phyloP scores from a whole-genome alignment of 2,113 vertebrate genomes.

The Clinocottus analis region DNA sequence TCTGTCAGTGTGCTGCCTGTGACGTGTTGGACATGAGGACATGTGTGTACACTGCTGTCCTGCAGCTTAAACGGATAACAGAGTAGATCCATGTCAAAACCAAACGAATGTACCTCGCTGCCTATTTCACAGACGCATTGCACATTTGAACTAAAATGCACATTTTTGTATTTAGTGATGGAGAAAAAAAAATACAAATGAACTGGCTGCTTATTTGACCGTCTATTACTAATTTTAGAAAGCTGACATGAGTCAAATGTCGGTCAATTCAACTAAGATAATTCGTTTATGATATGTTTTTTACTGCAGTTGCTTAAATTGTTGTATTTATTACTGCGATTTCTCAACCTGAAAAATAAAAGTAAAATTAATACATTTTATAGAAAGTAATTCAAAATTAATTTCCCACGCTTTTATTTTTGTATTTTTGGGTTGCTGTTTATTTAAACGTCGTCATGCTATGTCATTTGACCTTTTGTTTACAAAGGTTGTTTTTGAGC shows the following conservation, averaged over 20 bases:
- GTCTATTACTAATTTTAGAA: slow-evolving; percentile 8
- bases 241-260: neutral
- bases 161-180: neutral
- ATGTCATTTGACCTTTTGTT: slow-evolving; percentile 27
- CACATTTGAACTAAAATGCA: neutral
- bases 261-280: neutral
- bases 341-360: neutral
- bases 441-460: neutral
- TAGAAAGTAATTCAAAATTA: neutral
- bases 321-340: neutral
- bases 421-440: neutral
- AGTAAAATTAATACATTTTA: neutral
- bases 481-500: slow-evolving; percentile 15
- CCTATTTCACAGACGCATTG: neutral
- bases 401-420: neutral
- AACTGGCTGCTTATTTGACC: neutral
- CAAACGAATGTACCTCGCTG: neutral
- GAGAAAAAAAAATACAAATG: neutral
- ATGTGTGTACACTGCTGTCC: slow-evolving; percentile 37
- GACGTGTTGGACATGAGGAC: neutral
- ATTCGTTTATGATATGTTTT: slow-evolving; percentile 1
- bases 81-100: slow-evolving; percentile 22
- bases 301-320: neutral
- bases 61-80: slow-evolving; percentile 20
- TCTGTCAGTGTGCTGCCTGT: neutral